Evolutionary conservation across 2,113 vertebrate species (phyloP).

Genomic region (Macroglossus sobrinus): DNA sequence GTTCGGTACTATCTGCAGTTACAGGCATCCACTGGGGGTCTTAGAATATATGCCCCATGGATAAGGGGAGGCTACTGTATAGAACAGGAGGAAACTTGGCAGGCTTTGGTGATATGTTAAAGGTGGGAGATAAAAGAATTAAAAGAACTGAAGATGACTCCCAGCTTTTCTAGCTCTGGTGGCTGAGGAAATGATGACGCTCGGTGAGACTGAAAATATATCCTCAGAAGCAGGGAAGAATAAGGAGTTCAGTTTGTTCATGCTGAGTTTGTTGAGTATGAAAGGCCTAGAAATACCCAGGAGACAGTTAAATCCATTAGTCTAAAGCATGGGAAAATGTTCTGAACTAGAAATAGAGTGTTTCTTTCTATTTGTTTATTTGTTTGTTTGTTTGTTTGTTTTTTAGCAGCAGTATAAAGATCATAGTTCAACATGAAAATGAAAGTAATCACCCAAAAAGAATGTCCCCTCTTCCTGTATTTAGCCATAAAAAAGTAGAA

Average conservation of each 20-base stretch:
- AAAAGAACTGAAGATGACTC: neutral
- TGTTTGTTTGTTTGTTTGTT: neutral
- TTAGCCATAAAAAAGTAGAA: slow-evolving; percentile 9
- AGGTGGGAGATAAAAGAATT: neutral
- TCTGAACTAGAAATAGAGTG: neutral
- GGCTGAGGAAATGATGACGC: neutral
- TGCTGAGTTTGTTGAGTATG: neutral
- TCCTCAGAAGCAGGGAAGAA: neutral
- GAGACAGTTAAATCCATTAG: neutral
- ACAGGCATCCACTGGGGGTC: neutral
- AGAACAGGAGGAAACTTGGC: neutral
- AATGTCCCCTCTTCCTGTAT: neutral
- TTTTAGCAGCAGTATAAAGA: neutral
- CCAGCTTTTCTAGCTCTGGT: neutral
- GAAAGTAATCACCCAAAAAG: neutral
- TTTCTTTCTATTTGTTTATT: neutral
- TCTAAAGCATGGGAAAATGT: neutral
- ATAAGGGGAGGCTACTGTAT: neutral
- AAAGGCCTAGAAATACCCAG: neutral
- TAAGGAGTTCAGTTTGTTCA: neutral
- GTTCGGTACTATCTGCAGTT: neutral
- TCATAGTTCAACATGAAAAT: neutral
- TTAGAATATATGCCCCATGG: neutral
- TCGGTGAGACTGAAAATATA: neutral
- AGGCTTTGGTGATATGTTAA: neutral